A percentile compares a stretch with the other conserved stretches of the same genome.
phyloP scores from a whole-genome alignment of 1,140 invertebrate genomes.

The Philopotamus ludificatus region DNA sequence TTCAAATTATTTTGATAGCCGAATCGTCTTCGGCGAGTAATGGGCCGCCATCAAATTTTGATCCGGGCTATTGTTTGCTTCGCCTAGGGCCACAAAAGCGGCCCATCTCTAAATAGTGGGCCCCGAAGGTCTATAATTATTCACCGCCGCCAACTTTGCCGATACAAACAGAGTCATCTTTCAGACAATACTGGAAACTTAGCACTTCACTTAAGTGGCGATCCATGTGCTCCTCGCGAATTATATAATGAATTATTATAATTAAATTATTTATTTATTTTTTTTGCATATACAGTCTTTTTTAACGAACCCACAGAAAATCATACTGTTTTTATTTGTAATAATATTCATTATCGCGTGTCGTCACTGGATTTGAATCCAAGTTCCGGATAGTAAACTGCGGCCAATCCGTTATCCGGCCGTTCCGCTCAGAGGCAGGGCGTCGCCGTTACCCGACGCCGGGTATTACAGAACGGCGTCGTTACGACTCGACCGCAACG shows the following conservation, averaged over 20 bases:
- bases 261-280: too few relatives aligned
- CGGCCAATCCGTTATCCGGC: constrained; percentile 40
- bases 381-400: constrained; percentile 38
- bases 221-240: constrained; percentile 8
- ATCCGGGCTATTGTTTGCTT: background rate
- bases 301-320: too few relatives aligned
- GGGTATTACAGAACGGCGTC: constrained; percentile 32
- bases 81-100: constrained; percentile 11
- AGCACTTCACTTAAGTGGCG: constrained; percentile 39
- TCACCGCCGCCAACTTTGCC: constrained; percentile 21
- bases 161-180: constrained; percentile 37
- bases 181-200: constrained; percentile 40
- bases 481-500: constrained; percentile 17
- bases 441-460: constrained; percentile 38
- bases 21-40: background rate
- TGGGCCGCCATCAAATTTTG: background rate
- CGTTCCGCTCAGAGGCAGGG: constrained; percentile 32
- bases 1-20: background rate
- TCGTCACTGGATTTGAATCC: constrained; percentile 13
- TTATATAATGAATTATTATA: too few relatives aligned
- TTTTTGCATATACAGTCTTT: too few relatives aligned
- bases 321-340: too few relatives aligned
- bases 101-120: constrained; percentile 9
- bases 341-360: background rate
- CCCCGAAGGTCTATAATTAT: constrained; percentile 25